Conservation (phyloP, 2,888 invertebrate genomes). For the Meta bourneti region DNA sequence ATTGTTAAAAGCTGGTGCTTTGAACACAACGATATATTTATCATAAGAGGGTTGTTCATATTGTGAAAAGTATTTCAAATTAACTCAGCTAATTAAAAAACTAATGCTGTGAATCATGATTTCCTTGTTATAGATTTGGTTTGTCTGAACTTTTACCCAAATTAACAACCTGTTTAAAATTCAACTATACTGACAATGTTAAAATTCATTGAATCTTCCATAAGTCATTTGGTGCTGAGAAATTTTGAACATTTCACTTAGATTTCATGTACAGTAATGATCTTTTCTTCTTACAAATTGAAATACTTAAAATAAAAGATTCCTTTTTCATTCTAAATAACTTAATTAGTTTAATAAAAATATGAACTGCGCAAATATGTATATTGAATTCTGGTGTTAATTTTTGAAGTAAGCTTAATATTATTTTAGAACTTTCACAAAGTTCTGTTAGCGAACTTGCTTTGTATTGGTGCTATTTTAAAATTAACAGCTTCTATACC, state of each 20-base stretch:
- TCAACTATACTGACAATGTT: background rate
- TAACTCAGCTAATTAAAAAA: background rate
- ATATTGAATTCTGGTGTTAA: no score
- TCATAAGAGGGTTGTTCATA: background rate
- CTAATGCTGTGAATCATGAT: background rate
- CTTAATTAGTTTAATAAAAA: no score
- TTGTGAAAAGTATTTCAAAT: background rate
- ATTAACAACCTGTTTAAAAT: background rate
- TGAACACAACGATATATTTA: slow-evolving; percentile 36
- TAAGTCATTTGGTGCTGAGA: background rate
- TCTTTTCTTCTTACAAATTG: background rate
- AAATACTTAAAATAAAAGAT: background rate
- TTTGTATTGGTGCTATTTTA: background rate
- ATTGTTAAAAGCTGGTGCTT: slow-evolving; percentile 48
- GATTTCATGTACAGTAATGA: background rate
- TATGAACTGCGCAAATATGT: no score
- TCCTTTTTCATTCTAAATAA: no score
- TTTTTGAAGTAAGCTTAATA: background rate
- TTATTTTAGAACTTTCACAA: no score
- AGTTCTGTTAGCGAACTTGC: background rate
- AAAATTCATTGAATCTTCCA: background rate
- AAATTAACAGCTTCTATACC: background rate
- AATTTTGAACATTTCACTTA: background rate
- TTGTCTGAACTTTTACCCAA: background rate
- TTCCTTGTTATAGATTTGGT: background rate